Evolutionary conservation across 2,797 vertebrate species (phyloP).

Genomic region (Arrhamphus sclerolepis): DNA sequence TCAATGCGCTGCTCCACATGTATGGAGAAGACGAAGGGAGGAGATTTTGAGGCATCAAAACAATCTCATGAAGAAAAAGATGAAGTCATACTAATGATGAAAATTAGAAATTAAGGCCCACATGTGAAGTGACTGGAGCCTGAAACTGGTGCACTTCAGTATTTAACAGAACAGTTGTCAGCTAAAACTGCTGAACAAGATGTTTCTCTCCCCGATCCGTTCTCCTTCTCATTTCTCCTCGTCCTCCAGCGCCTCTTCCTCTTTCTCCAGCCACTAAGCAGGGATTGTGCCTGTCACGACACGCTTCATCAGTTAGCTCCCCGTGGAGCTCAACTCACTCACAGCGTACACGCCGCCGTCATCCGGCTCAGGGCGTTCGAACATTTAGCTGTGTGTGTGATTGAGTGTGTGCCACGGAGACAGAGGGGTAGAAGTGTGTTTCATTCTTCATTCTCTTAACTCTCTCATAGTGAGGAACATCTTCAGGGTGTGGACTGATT

Average conservation of each 20-base stretch:
- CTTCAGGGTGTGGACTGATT: constrained; percentile 26
- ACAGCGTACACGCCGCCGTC: constrained; percentile 59
- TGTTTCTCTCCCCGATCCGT: constrained; percentile 44
- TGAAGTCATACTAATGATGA: too few relatives aligned
- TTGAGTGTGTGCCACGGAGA: constrained; percentile 13
- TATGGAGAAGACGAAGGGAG: too few relatives aligned
- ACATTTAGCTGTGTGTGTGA: constrained; percentile 69
- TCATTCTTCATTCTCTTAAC: constrained; percentile 20
- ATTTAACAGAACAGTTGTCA: constrained; percentile 21
- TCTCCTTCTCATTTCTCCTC: constrained; percentile 33
- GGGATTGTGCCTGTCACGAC: constrained; percentile 75
- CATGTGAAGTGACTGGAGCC: too few relatives aligned
- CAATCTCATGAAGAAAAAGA: too few relatives aligned
- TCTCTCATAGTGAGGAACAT: constrained; percentile 22
- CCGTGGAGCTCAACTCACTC: constrained; percentile 66
- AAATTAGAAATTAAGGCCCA: too few relatives aligned
- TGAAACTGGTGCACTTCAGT: background rate
- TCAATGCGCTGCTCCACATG: too few relatives aligned
- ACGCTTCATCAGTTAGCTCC: constrained; percentile 76
- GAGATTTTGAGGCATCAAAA: too few relatives aligned
- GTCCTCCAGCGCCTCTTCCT: constrained; percentile 26
- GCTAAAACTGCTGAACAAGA: constrained; percentile 66
- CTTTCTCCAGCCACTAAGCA: constrained; percentile 60
- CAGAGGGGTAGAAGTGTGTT: constrained; percentile 34
- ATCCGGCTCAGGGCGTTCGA: constrained; percentile 67